A percentile compares a stretch with the other conserved stretches of the same genome.
phyloP scores from a whole-genome alignment of 1,140 invertebrate genomes.

The Apis dorsata region DNA sequence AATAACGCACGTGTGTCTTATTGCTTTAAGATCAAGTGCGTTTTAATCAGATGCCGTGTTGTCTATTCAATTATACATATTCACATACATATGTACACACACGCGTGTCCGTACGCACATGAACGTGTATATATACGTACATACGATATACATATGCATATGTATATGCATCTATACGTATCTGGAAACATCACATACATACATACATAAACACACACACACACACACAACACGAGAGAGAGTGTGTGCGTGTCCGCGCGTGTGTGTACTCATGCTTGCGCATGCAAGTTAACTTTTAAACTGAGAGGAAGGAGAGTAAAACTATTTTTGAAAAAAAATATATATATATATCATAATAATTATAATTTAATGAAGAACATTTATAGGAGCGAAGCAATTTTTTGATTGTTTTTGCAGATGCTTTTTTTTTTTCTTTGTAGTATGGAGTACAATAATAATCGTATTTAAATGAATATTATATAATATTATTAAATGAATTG shows the following conservation, averaged over 20 bases:
- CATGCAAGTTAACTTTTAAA: conserved; percentile 69
- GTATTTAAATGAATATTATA: background rate
- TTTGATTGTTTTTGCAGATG: background rate
- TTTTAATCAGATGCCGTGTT: conserved; percentile 44
- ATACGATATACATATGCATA: too few relatives aligned
- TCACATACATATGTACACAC: background rate
- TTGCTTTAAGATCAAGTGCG: background rate
- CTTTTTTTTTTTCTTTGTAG: background rate
- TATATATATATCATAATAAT: background rate
- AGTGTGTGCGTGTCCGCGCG: too few relatives aligned
- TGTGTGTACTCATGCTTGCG: background rate
- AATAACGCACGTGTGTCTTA: background rate
- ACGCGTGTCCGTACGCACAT: too few relatives aligned
- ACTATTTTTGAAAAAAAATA: conserved; percentile 63
- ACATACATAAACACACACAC: background rate
- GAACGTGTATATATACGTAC: too few relatives aligned
- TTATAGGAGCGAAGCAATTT: background rate
- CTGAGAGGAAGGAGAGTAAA: conserved; percentile 80
- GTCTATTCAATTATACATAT: conserved; percentile 8
- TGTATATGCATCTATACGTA: background rate
- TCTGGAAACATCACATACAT: too few relatives aligned
- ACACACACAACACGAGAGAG: background rate
- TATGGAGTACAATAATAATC: background rate
- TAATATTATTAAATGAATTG: too few relatives aligned
- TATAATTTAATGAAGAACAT: background rate